Evolutionary conservation across 2,113 vertebrate genomes (phyloP).

Genomic region (Electrona antarctica): DNA sequence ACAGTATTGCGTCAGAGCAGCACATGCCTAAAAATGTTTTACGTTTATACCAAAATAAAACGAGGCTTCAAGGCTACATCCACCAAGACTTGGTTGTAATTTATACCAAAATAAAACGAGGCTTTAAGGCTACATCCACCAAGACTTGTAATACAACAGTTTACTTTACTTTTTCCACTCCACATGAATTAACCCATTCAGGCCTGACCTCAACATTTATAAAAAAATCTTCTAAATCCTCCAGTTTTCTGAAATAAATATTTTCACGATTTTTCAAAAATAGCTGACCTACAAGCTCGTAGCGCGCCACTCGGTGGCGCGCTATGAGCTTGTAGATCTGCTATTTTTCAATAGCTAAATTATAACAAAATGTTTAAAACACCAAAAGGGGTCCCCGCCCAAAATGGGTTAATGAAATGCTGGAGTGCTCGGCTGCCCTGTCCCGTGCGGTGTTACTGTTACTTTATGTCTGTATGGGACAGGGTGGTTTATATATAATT

Average conservation of each 20-base stretch:
- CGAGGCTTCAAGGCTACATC: conserved; percentile 15
- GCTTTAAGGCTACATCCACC: conserved; percentile 19
- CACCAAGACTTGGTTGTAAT: conserved; percentile 18
- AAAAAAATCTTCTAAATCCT: too few species aligned
- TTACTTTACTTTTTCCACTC: conserved; percentile 16
- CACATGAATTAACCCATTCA: conserved; percentile 69
- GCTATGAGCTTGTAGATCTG: too few species aligned
- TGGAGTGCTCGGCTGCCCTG: conserved; percentile 46
- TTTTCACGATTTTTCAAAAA: too few species aligned
- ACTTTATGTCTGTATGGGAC: conserved; percentile 26
- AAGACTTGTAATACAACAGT: conserved; percentile 30
- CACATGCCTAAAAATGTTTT: neutral
- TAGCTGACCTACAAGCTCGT: too few species aligned
- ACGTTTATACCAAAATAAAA: conserved; percentile 25
- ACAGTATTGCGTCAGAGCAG: neutral
- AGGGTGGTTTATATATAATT: conserved; percentile 15
- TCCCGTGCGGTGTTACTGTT: conserved; percentile 27
- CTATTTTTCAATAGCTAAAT: too few species aligned
- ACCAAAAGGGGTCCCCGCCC: too few species aligned
- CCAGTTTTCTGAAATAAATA: too few species aligned
- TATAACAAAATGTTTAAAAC: too few species aligned
- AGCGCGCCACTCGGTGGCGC: too few species aligned
- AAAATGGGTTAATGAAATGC: conserved; percentile 54
- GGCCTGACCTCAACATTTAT: too few species aligned
- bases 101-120: conserved; percentile 19